A percentile compares a stretch with the other conserved stretches of the same genome.
These are phyloP conservation scores for Balanococcus diminutus DNA, from an alignment of 2,888 invertebrate species.

Conservation along the genomic window DNA sequence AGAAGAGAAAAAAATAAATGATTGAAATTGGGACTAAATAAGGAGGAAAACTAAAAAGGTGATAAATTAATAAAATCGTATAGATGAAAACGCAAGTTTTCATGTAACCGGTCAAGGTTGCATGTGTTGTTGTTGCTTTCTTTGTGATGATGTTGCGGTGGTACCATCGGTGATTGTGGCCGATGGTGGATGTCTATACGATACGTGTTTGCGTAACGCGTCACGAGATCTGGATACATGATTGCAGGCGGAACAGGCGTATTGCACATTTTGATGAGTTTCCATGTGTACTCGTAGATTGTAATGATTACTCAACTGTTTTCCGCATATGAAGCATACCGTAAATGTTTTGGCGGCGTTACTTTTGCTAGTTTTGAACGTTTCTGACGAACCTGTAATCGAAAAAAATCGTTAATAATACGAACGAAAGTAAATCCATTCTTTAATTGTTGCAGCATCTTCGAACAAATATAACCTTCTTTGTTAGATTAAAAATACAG, in stretches of 20 bases:
- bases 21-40: slow-evolving; percentile 53
- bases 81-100: slow-evolving; percentile 40
- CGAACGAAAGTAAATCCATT: no score
- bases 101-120: slow-evolving; percentile 51
- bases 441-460: no score
- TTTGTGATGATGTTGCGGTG: slow-evolving; percentile 24
- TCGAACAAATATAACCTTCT: no score
- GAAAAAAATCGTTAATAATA: neutral
- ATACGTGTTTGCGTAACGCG: slow-evolving; percentile 85
- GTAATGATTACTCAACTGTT: slow-evolving; percentile 88
- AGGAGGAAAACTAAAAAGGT: slow-evolving; percentile 53
- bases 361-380: slow-evolving; percentile 55
- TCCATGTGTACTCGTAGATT: slow-evolving; percentile 89
- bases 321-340: slow-evolving; percentile 83
- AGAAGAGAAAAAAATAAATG: slow-evolving; percentile 40
- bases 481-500: no score
- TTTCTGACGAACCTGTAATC: slow-evolving; percentile 55
- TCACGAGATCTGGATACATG: slow-evolving; percentile 88
- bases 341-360: slow-evolving; percentile 65
- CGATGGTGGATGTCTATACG: slow-evolving; percentile 75
- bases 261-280: slow-evolving; percentile 85
- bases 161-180: slow-evolving; percentile 37
- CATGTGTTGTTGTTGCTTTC: slow-evolving; percentile 50
- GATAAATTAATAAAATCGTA: slow-evolving; percentile 45
- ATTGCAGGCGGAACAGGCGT: slow-evolving; percentile 84